Evolutionary conservation across 2,113 vertebrate species (phyloP).

Genomic region (Acrocephalus kingi): DNA sequence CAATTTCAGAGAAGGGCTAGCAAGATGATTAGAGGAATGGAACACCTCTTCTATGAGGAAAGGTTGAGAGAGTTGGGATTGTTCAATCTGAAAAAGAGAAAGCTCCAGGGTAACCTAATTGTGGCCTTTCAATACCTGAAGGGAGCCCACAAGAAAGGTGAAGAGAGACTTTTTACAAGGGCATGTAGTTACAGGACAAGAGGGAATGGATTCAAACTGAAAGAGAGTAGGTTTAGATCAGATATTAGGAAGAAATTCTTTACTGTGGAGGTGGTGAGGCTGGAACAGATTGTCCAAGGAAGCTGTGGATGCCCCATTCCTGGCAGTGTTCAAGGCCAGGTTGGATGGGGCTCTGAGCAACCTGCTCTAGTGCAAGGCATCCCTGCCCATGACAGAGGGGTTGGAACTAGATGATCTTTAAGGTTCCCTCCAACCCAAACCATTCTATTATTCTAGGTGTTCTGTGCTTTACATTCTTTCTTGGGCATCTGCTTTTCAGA

Average conservation of each 20-base stretch:
- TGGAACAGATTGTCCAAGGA: not conserved
- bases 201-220: not conserved
- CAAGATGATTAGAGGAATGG: not conserved
- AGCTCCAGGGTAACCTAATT: not conserved
- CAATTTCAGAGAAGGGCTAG: not conserved
- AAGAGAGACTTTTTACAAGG: not conserved
- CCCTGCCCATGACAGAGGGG: rapidly evolving
- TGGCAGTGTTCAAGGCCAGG: not conserved
- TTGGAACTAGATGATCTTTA: not conserved
- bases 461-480: not conserved
- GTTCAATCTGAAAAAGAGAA: not conserved
- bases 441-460: not conserved
- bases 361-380: not conserved
- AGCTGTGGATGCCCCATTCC: not conserved
- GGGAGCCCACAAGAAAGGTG: not conserved
- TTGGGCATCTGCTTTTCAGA: not conserved
- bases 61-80: not conserved
- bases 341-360: not conserved
- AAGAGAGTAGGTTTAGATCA: not conserved
- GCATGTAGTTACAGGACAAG: not conserved
- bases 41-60: not conserved
- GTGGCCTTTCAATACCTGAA: not conserved
- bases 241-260: not conserved
- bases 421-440: not conserved
- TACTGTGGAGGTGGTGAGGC: not conserved